Evolutionary conservation across 2,113 vertebrate genomes (phyloP), one percentile per base, ranked within the genome.

Genomic region (Genyomyrus donnyi): DNA sequence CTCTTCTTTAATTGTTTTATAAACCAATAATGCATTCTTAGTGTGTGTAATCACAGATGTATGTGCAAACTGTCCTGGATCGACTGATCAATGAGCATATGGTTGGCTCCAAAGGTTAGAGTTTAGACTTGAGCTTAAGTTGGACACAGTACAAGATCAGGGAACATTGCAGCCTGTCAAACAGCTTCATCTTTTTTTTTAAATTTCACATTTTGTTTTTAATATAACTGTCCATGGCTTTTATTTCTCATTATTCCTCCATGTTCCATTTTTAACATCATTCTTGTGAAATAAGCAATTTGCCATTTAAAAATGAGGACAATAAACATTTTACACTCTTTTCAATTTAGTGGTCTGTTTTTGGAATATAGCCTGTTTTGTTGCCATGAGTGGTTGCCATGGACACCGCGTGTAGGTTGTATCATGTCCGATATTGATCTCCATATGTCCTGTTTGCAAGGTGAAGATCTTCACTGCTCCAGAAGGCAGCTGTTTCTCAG

Each of bases 271-370:
- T 96, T 90, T 93, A 91, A 93, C 92, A 93, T 92, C 11, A 62
- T 87, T 80, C 94, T 94, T 94, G 91, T 94, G 95, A 89, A 92
- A 91, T 93, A 70, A 77, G 92, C 94, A 52, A 93, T 93, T 94
- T 94, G 92, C 83, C 91, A 87, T 93, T 94, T 93, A 91, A 92
- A 91, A 91, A 91, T 92, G 92, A 93, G 88, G 94, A 94, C 92
- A 96, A 94, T 94, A 94, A 95, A 94, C 93, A 95, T 95, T 96
- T 96, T 96, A 94, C 93, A 94, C 92, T 93, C 92, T 94, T 94
- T 93, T 89, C 89, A 91, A 91, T 92, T 92, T 91, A 88, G 66
- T 92, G 92, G 10, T 10, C 89, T 90, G 66, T 77, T 87, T 88
- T 31, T 52, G 84, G 50, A 39, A 35, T 50, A 27, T 53, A 3